Percentiles rank a stretch among this genome's conserved stretches.
phyloP scores from a whole-genome alignment of 2,113 vertebrate genomes.

The Phycodurus eques region DNA sequence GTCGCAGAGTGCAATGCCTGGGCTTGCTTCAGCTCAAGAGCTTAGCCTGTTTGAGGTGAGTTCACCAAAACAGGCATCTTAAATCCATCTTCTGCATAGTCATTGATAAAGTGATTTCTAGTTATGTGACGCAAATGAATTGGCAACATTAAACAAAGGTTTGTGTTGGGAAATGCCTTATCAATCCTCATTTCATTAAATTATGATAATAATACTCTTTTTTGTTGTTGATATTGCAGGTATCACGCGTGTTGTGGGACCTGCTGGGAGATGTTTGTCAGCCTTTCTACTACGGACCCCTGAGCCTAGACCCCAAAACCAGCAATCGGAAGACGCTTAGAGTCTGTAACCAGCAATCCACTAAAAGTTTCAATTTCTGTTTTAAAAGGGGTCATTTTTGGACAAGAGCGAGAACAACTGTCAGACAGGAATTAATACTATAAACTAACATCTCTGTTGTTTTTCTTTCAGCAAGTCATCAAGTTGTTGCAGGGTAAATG shows the following conservation, averaged over 20 bases:
- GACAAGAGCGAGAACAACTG: background rate
- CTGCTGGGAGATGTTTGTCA: conserved; percentile 77
- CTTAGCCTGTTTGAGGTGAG: conserved; percentile 69
- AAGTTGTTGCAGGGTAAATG: conserved; percentile 40
- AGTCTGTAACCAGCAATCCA: conserved; percentile 45
- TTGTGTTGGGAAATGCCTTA: too few species aligned
- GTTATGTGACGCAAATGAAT: too few species aligned
- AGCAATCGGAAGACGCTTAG: conserved; percentile 38
- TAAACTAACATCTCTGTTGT: background rate
- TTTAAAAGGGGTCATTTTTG: background rate
- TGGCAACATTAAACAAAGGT: too few species aligned
- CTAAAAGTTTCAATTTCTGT: background rate
- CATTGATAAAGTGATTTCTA: too few species aligned
- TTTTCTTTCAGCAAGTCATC: conserved; percentile 40
- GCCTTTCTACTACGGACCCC: conserved; percentile 64
- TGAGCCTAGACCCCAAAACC: conserved; percentile 32
- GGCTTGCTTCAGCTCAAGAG: conserved; percentile 14
- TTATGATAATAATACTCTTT: too few species aligned
- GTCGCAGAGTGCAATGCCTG: background rate
- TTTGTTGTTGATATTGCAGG: conserved; percentile 40
- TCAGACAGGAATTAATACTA: background rate
- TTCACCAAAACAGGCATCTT: background rate
- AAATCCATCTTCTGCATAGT: too few species aligned
- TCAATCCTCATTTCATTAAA: too few species aligned
- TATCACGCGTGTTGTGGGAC: conserved; percentile 73